A percentile compares a stretch with the other conserved stretches of the same genome.
Evolutionary conservation across 2,888 invertebrate genomes (phyloP).

Genomic region (Metellina segmentata): DNA sequence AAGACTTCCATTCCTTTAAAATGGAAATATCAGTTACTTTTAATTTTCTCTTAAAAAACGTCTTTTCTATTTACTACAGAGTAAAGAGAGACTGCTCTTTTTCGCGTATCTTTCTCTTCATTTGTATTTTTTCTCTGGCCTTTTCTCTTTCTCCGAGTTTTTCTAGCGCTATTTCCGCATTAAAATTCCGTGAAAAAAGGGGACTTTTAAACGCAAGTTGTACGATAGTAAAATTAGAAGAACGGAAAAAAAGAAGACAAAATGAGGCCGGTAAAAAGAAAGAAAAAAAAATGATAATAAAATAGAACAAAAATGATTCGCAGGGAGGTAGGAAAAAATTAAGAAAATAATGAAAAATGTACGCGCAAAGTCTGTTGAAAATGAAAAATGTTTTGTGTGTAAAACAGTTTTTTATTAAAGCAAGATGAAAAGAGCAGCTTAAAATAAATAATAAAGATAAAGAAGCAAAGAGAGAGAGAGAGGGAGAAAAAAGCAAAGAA

Average conservation of each 20-base stretch:
- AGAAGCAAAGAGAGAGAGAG: conserved; percentile 17
- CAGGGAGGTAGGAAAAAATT: conserved; percentile 54
- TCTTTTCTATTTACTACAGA: conserved; percentile 70
- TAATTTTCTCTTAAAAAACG: conserved; percentile 75
- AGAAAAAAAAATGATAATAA: conserved; percentile 28
- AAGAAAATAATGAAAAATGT: conserved; percentile 69
- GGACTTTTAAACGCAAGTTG: conserved; percentile 71
- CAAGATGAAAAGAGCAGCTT: conserved; percentile 73
- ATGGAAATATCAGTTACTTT: conserved; percentile 77
- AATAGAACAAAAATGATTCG: conserved; percentile 21
- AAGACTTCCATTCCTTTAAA: conserved; percentile 73
- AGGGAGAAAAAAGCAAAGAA: conserved; percentile 40
- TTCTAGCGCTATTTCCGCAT: conserved; percentile 73
- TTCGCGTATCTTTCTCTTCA: conserved; percentile 39
- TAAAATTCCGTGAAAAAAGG: conserved; percentile 73
- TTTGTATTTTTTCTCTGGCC: conserved; percentile 6
- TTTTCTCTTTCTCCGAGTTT: conserved; percentile 47
- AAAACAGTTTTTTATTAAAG: conserved; percentile 77
- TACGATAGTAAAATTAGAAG: conserved; percentile 72
- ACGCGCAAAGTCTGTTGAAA: conserved; percentile 68
- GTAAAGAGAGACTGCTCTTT: conserved; percentile 61
- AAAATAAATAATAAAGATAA: conserved; percentile 73
- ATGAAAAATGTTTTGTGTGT: conserved; percentile 77
- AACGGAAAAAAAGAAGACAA: conserved; percentile 18
- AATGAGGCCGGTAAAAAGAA: conserved; percentile 27